Evolutionary conservation across 2,888 invertebrate genomes (phyloP).

Genomic region (Antitype chi): DNA sequence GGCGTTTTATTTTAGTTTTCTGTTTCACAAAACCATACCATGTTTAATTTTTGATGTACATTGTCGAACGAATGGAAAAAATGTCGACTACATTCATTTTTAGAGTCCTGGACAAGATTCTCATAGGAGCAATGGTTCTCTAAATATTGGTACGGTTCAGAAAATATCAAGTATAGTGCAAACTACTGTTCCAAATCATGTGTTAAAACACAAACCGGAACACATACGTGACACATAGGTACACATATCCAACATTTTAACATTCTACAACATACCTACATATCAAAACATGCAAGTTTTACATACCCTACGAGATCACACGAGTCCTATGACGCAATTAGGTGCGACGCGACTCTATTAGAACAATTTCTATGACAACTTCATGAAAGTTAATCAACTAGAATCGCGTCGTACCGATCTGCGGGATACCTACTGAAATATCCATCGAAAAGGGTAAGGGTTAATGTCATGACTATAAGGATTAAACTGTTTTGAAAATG

Average conservation of each 20-base stretch:
- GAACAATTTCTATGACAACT: too few species aligned
- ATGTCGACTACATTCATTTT: too few species aligned
- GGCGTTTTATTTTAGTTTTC: too few species aligned
- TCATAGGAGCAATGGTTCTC: not conserved
- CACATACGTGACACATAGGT: not conserved
- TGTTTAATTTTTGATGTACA: too few species aligned
- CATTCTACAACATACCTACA: not conserved
- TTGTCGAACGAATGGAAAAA: too few species aligned
- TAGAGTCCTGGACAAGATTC: not conserved
- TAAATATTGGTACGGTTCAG: not conserved
- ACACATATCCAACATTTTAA: not conserved
- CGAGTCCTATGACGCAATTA: too few species aligned
- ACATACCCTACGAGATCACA: not conserved
- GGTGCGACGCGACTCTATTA: too few species aligned
- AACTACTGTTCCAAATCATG: not conserved
- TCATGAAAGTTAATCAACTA: too few species aligned
- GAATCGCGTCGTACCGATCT: too few species aligned
- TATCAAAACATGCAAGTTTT: not conserved
- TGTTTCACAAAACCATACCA: too few species aligned
- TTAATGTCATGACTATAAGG: not conserved
- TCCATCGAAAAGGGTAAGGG: not conserved
- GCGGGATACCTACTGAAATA: not conserved
- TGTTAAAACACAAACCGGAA: not conserved
- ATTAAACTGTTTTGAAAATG: not conserved
- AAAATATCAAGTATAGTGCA: not conserved